A percentile compares a stretch with the other conserved stretches of the same genome.
Conservation (phyloP, 2,113 vertebrate species). For the western clawed frog (Xenopus tropicalis) region UCB_Xtro_10.0 CM004445.2:143567001-143567500, state of each 20-base stretch:
- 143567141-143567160: constrained; percentile 61
- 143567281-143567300: neutral
- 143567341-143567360: no score
- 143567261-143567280: no score
- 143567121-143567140: constrained; percentile 69
- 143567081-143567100: constrained; percentile 66
- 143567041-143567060: constrained; percentile 66
- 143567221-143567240: neutral
- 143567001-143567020: no score
- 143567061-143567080: constrained; percentile 69
- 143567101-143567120: constrained; percentile 69
- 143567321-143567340: no score
- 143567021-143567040: neutral
- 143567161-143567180: neutral
- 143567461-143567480: constrained; percentile 65
- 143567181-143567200: neutral
- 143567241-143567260: neutral
- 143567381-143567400: no score
- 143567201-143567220: neutral
- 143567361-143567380: no score
- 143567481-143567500: constrained; percentile 63
- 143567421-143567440: no score
- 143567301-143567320: neutral
- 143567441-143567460: constrained; percentile 20
- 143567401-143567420: no score